phyloP scores from a whole-genome alignment of 2,797 vertebrate species.

The Varecia variegata region DNA sequence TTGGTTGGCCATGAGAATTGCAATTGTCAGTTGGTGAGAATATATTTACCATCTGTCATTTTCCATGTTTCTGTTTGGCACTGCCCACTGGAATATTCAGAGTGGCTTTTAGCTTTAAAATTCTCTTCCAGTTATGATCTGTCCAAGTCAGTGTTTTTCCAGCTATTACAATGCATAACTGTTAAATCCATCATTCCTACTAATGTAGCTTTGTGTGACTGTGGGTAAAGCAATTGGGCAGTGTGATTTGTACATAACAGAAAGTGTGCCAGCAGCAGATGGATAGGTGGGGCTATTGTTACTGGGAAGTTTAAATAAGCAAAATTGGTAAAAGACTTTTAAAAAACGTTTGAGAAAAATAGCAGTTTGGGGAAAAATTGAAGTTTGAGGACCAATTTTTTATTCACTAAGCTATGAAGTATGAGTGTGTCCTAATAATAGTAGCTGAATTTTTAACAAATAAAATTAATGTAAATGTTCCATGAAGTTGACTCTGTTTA shows the following conservation, averaged over 20 bases:
- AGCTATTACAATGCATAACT: background rate
- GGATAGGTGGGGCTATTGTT: background rate
- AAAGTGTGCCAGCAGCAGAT: background rate
- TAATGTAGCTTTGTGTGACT: background rate
- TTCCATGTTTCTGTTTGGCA: slow-evolving; percentile 32
- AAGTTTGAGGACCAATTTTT: background rate
- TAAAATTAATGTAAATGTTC: slow-evolving; percentile 4
- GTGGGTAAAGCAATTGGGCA: background rate
- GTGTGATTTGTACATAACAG: background rate
- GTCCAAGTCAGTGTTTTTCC: background rate
- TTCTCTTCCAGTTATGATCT: slow-evolving; percentile 24
- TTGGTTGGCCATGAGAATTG: background rate
- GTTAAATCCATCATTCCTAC: background rate
- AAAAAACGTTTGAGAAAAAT: background rate
- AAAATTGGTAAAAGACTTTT: background rate
- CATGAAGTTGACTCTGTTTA: background rate
- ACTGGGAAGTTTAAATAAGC: background rate
- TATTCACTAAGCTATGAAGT: background rate
- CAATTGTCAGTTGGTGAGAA: slow-evolving; percentile 51
- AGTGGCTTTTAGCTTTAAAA: slow-evolving; percentile 35
- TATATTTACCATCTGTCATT: slow-evolving; percentile 62
- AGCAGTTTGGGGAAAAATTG: background rate
- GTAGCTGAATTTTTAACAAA: slow-evolving; percentile 1
- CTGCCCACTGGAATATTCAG: slow-evolving; percentile 6
- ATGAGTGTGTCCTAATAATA: background rate